phyloP scores from a whole-genome alignment of 2,888 invertebrate species.

The Orthosia gothica region DNA sequence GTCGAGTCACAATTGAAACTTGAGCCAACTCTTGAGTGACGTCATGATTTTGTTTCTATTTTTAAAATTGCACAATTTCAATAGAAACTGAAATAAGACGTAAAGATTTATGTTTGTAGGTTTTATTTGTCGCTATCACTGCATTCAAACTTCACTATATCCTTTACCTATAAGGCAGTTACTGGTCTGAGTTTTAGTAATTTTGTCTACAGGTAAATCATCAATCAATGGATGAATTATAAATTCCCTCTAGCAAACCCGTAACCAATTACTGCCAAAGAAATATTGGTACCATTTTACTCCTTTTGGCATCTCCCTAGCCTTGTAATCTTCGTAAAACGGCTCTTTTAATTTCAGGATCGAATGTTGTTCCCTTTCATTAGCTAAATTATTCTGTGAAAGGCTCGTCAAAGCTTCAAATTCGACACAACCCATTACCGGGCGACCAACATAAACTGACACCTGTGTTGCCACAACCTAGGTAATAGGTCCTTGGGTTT shows the following conservation, averaged over 20 bases:
- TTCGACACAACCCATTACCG: slow-evolving; percentile 40
- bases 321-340: slow-evolving; percentile 37
- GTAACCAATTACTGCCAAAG: neutral
- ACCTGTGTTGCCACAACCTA: slow-evolving; percentile 37
- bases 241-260: neutral
- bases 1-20: too few relatives aligned
- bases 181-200: too few relatives aligned
- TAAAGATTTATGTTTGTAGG: too few relatives aligned
- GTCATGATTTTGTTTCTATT: too few relatives aligned
- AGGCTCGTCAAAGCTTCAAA: slow-evolving; percentile 37
- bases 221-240: neutral
- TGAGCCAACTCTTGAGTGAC: too few relatives aligned
- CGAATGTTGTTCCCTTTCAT: slow-evolving; percentile 50
- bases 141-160: too few relatives aligned
- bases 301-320: slow-evolving; percentile 3
- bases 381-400: slow-evolving; percentile 52
- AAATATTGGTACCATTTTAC: neutral
- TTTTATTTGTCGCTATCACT: too few relatives aligned
- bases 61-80: too few relatives aligned
- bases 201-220: too few relatives aligned
- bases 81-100: too few relatives aligned
- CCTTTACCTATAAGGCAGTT: too few relatives aligned
- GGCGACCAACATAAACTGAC: slow-evolving; percentile 32
- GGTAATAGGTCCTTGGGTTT: slow-evolving; percentile 12
- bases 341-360: slow-evolving; percentile 41